Evolutionary conservation across 2,888 invertebrate genomes (phyloP), one percentile per base, ranked within the genome.

Genomic region (Caenorhabditis sinica): DNA sequence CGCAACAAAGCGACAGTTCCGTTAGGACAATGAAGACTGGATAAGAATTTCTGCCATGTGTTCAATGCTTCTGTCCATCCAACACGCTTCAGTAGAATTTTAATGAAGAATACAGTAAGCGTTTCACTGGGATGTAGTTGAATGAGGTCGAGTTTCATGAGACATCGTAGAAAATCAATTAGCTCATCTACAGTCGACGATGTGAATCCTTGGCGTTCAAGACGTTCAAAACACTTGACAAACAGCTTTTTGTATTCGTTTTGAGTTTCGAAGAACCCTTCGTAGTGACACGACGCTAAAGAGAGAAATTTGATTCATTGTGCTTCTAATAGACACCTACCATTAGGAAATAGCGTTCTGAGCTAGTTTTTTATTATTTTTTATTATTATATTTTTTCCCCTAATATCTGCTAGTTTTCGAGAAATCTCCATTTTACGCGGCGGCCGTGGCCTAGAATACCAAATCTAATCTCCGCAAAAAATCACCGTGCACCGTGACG

Each of bases 31-130:
- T 87, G 86, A 0, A 90, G 63, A 45, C 83, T 73, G 8, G 90
- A 86, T 53, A 90, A 86, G 36, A 90, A 88, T 51, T 89, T 89
- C 66, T 89, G 77, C 90, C 90, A 90, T 9, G 88, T 88, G 30
- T 87, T 87, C 40, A 90, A 81, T 0, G 88, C 90, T n/a, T 87
- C 85, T 43, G 83, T 73, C 89, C 89, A 90, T 20, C 90, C 90
- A 17, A 89, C 66, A 43, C 89, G 72, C 40, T 81, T 85, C 25
- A 90, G 66, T 9, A 90, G 86, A 20, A 83, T 81, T 17, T 80
- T 69, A 28, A 90, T 83, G 61, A 90, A 83, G 53, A 74, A 83
- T 0, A 83, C 79, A 3, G 90, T 90, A 25, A 90, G 72, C 8
- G 84, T 88, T 68, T 90, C 90, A 56, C 81, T 89, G 4, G 85